These are phyloP conservation scores for Staurois parvus DNA, from an alignment of 2,797 vertebrate species.

Conservation along the genomic window DNA sequence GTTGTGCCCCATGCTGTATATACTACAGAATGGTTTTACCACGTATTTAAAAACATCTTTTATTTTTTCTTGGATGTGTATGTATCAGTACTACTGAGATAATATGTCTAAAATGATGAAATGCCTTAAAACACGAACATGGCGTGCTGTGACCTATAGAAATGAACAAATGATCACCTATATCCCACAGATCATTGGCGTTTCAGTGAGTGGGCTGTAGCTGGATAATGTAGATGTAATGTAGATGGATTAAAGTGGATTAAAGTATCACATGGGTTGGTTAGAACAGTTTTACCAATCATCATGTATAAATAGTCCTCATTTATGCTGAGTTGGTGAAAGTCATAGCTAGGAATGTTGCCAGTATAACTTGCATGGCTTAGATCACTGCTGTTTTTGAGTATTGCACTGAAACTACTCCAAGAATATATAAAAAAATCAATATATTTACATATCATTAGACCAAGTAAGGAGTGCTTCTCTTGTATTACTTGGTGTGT, in stretches of 20 bases:
- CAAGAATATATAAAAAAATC: neutral
- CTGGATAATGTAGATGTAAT: neutral
- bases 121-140: too few relatives aligned
- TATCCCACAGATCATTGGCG: neutral
- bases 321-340: conserved; percentile 40
- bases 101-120: too few relatives aligned
- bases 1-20: too few relatives aligned
- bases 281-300: neutral
- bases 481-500: too few relatives aligned
- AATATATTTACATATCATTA: too few relatives aligned
- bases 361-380: conserved; percentile 3
- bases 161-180: too few relatives aligned
- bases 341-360: conserved; percentile 17
- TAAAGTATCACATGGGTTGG: conserved; percentile 47
- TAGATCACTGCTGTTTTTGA: neutral
- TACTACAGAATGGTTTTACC: too few relatives aligned
- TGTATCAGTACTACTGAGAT: too few relatives aligned
- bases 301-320: conserved; percentile 41
- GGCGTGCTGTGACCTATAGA: too few relatives aligned
- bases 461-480: too few relatives aligned
- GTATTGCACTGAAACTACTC: neutral
- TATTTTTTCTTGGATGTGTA: too few relatives aligned
- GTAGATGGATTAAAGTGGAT: neutral
- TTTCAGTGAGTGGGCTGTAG: neutral
- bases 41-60: too few relatives aligned